Evolutionary conservation across 2,888 invertebrate species (phyloP).

Genomic region (Pristionchus exspectatus): DNA sequence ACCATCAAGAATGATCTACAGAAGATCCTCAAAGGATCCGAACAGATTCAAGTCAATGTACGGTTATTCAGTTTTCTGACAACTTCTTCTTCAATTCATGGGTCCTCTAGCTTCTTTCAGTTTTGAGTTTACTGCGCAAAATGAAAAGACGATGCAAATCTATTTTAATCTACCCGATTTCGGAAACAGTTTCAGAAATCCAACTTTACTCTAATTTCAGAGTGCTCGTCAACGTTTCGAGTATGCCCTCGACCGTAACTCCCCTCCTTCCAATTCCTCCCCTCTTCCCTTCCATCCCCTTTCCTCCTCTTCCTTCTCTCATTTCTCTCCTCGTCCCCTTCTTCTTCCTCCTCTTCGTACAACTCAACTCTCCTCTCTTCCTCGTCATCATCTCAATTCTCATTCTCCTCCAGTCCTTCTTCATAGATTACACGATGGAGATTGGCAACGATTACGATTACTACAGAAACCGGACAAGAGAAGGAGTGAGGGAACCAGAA

Average conservation of each 20-base stretch:
- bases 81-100: too few relatives aligned
- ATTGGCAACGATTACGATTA: constrained; percentile 2
- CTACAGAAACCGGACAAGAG: background rate
- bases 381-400: constrained; percentile 41
- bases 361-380: background rate
- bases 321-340: constrained; percentile 12
- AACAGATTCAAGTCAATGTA: constrained; percentile 52
- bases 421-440: constrained; percentile 8
- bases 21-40: background rate
- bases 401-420: constrained; percentile 6
- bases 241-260: background rate
- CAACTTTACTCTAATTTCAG: background rate
- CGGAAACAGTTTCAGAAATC: too few relatives aligned
- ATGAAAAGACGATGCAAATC: too few relatives aligned
- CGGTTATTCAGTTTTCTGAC: too few relatives aligned
- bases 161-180: too few relatives aligned
- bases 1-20: background rate
- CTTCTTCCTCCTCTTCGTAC: constrained; percentile 40
- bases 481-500: background rate
- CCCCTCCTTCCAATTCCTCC: background rate
- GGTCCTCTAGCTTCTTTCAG: too few relatives aligned
- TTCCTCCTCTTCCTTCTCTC: constrained; percentile 33
- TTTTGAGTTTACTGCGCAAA: too few relatives aligned
- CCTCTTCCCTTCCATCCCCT: background rate
- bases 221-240: constrained; percentile 36